These are phyloP conservation scores for Leucosticte australis DNA, from an alignment of 2,113 vertebrate species.

Conservation along the genomic window DNA sequence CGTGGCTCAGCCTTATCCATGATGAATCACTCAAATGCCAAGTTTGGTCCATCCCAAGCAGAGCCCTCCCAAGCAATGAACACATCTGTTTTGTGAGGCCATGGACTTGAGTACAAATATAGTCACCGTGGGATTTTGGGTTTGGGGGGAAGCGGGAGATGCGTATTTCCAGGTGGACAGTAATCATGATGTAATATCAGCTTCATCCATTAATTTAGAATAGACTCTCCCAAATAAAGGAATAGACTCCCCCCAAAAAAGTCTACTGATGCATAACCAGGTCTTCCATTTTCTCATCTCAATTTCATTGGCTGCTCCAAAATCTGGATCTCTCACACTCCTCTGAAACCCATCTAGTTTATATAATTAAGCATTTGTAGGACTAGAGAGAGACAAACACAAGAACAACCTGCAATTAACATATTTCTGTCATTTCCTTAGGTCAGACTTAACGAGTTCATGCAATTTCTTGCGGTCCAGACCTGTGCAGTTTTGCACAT, in stretches of 20 bases:
- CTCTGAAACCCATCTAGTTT: background rate
- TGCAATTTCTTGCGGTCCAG: background rate
- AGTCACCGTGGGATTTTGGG: background rate
- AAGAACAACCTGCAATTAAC: background rate
- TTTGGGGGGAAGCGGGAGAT: fast-evolving
- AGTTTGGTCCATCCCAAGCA: background rate
- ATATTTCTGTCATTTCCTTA: background rate
- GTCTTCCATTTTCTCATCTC: background rate
- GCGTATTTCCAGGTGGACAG: fast-evolving
- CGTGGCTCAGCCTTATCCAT: background rate
- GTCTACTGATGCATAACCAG: fast-evolving
- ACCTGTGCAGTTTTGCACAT: background rate
- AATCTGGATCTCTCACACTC: background rate
- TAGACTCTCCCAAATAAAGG: background rate
- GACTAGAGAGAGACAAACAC: background rate
- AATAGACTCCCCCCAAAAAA: background rate
- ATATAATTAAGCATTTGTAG: background rate
- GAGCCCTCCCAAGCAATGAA: background rate
- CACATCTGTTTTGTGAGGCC: background rate
- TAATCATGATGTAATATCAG: background rate
- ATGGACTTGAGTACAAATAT: background rate
- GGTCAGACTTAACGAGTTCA: background rate
- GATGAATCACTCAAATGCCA: fast-evolving
- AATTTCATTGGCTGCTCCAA: background rate
- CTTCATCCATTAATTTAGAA: background rate